These are phyloP conservation scores for Pelochelys cantorii DNA, from an alignment of 2,797 vertebrate species.

Conservation along the genomic window DNA sequence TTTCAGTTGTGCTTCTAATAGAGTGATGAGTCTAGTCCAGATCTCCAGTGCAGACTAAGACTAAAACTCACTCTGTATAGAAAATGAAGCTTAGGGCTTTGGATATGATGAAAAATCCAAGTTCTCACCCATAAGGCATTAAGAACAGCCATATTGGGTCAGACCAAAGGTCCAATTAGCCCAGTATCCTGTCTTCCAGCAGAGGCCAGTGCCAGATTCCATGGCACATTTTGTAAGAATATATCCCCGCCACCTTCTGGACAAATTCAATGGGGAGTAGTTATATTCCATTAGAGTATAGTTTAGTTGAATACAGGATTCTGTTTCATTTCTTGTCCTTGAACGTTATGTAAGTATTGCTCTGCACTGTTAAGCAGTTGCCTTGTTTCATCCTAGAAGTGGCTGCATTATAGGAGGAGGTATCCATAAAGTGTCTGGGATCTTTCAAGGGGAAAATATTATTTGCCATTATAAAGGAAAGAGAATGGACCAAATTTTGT, in stretches of 20 bases:
- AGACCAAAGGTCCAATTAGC: too few relatives aligned
- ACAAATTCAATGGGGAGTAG: not conserved
- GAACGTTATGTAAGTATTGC: not conserved
- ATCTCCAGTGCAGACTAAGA: not conserved
- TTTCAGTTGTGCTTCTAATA: not conserved
- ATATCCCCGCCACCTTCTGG: not conserved
- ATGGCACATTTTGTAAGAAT: not conserved
- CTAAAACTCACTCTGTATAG: not conserved
- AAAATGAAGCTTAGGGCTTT: not conserved
- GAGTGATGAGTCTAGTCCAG: not conserved
- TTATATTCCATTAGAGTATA: not conserved
- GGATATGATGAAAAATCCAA: not conserved
- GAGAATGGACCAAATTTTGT: not conserved
- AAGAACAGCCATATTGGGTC: too few relatives aligned
- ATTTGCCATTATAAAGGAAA: not conserved
- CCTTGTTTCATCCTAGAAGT: not conserved
- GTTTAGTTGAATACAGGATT: constrained; percentile 1
- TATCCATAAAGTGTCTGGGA: not conserved
- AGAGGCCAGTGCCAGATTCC: not conserved
- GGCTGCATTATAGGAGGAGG: not conserved
- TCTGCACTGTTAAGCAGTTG: not conserved
- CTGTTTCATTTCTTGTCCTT: not conserved
- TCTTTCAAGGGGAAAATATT: not conserved
- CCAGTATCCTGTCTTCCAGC: too few relatives aligned
- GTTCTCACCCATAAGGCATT: not conserved